Evolutionary conservation across 2,888 invertebrate genomes (phyloP).

Genomic region (Lasioglossum calceatum): DNA sequence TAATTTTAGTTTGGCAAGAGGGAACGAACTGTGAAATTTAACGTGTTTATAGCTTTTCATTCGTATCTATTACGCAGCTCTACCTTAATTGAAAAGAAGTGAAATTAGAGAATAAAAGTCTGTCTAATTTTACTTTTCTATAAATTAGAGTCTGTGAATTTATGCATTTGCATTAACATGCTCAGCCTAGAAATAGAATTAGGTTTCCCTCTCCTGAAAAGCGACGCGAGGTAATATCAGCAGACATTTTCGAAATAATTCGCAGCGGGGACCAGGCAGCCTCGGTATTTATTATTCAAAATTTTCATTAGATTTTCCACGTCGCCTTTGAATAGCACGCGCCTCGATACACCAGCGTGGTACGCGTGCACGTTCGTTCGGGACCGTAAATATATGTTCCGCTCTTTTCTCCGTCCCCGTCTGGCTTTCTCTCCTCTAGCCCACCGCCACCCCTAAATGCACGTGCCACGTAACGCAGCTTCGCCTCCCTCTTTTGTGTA

Average conservation of each 20-base stretch:
- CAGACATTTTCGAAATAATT: constrained; percentile 4
- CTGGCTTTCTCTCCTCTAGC: constrained; percentile 30
- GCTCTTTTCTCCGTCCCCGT: constrained; percentile 43
- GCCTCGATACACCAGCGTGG: not conserved
- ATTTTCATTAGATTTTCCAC: constrained; percentile 20
- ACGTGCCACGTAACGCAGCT: constrained; percentile 47
- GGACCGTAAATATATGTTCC: constrained; percentile 43
- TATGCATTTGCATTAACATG: not conserved
- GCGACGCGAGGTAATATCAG: not conserved
- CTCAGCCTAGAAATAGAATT: not conserved
- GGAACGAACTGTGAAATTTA: not conserved
- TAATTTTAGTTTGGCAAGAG: not conserved
- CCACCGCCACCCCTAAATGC: constrained; percentile 37
- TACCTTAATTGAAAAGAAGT: not conserved
- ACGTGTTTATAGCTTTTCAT: not conserved
- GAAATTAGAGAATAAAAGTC: not conserved
- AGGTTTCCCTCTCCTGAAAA: not conserved
- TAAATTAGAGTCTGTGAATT: not conserved
- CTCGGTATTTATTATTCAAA: constrained; percentile 14
- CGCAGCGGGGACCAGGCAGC: not conserved
- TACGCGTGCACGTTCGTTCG: constrained; percentile 7
- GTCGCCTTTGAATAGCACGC: not conserved
- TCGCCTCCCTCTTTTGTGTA: constrained; percentile 62
- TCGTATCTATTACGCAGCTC: not conserved
- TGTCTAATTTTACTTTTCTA: not conserved